Evolutionary conservation across 2,888 invertebrate species (phyloP).

Genomic region (Amblyjoppa fuscipennis): DNA sequence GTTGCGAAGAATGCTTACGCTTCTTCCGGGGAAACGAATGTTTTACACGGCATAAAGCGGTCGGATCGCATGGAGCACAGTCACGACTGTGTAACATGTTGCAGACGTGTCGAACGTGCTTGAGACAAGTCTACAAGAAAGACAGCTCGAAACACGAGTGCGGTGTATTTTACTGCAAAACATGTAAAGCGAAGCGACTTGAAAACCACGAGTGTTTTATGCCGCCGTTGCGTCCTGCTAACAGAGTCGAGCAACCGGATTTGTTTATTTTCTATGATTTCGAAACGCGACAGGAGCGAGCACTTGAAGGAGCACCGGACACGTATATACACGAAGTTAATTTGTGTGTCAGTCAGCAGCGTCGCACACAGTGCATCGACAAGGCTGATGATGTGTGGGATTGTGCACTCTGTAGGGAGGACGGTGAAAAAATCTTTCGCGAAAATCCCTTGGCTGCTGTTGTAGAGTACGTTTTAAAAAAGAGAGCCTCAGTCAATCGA

Average conservation of each 20-base stretch:
- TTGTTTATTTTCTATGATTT: neutral
- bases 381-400: neutral
- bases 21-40: too few species aligned
- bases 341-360: neutral
- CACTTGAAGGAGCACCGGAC: neutral
- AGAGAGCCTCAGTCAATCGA: neutral
- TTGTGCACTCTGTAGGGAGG: neutral
- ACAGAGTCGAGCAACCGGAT: neutral
- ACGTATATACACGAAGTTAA: conserved; percentile 9
- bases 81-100: neutral
- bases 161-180: neutral
- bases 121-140: conserved; percentile 3
- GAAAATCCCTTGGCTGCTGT: neutral
- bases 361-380: too few species aligned
- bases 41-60: too few species aligned
- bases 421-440: neutral
- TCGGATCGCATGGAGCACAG: too few species aligned
- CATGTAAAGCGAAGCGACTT: neutral
- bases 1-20: neutral
- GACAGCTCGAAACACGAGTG: neutral
- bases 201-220: conserved; percentile 15
- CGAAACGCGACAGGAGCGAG: neutral
- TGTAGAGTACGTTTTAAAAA: neutral
- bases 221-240: neutral
- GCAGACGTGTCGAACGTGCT: neutral